These are phyloP conservation scores for Eubucco bourcierii DNA, from an alignment of 2,113 vertebrate species.

Conservation along the genomic window DNA sequence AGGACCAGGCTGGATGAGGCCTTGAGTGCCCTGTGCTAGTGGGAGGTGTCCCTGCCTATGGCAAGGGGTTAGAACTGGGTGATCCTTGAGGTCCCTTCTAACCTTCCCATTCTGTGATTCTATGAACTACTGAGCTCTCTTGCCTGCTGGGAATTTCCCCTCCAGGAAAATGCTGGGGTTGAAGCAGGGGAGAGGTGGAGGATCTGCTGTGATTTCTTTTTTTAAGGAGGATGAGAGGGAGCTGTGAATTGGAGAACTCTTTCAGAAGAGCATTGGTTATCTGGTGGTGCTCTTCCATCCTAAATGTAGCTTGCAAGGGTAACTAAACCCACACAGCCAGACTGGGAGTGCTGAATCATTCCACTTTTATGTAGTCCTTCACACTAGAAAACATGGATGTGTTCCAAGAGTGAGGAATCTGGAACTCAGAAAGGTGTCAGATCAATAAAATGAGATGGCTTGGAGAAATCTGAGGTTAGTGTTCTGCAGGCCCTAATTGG, in stretches of 20 bases:
- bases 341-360: constrained; percentile 20
- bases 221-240: background rate
- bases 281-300: background rate
- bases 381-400: constrained; percentile 28
- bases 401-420: constrained; percentile 33
- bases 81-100: too few relatives aligned
- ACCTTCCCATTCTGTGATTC: too few relatives aligned
- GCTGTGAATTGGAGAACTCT: background rate
- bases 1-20: too few relatives aligned
- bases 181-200: background rate
- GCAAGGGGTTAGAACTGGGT: too few relatives aligned
- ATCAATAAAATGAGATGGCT: constrained; percentile 61
- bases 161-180: background rate
- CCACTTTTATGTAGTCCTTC: constrained; percentile 48
- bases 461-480: constrained; percentile 49
- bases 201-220: background rate
- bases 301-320: constrained; percentile 20
- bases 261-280: background rate
- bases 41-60: too few relatives aligned
- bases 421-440: constrained; percentile 45
- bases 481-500: background rate
- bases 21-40: too few relatives aligned
- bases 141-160: background rate
- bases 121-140: background rate
- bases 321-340: background rate